Evolutionary conservation across 2,797 vertebrate species (phyloP).

Genomic region (Argyrosomus regius): DNA sequence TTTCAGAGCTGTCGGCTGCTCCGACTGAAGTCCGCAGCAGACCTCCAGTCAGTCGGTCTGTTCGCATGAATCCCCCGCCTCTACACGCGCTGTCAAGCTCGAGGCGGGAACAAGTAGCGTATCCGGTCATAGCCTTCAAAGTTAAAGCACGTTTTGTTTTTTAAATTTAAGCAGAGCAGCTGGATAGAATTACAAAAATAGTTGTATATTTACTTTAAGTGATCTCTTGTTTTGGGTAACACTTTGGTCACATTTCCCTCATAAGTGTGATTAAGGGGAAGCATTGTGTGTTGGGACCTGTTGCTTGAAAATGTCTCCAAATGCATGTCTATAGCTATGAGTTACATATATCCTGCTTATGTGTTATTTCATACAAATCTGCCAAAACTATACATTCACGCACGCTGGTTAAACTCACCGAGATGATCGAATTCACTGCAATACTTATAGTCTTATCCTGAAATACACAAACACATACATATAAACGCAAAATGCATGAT

Average conservation of each 20-base stretch:
- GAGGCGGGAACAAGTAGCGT: fast-evolving
- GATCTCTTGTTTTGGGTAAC: no score
- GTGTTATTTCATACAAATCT: neutral
- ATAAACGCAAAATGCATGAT: neutral
- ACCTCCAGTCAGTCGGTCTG: slow-evolving; percentile 33
- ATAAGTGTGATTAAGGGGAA: neutral
- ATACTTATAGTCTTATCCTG: neutral
- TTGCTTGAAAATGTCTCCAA: neutral
- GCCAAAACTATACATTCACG: neutral
- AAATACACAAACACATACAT: neutral
- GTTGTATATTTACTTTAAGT: neutral
- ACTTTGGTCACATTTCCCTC: neutral
- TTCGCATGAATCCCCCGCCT: slow-evolving; percentile 73
- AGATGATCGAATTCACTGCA: neutral
- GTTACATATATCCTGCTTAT: neutral
- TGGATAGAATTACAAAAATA: neutral
- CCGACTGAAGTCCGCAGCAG: slow-evolving; percentile 34
- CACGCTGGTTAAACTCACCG: neutral
- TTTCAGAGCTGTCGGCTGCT: slow-evolving; percentile 10
- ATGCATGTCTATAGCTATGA: no score
- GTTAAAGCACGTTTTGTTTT: slow-evolving; percentile 34
- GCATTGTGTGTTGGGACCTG: neutral
- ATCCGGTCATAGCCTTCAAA: slow-evolving; percentile 49
- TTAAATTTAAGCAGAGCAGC: neutral
- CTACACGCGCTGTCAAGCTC: slow-evolving; percentile 11